phyloP scores from a whole-genome alignment of 2,113 vertebrate genomes.

The Oncorhynchus nerka region DNA sequence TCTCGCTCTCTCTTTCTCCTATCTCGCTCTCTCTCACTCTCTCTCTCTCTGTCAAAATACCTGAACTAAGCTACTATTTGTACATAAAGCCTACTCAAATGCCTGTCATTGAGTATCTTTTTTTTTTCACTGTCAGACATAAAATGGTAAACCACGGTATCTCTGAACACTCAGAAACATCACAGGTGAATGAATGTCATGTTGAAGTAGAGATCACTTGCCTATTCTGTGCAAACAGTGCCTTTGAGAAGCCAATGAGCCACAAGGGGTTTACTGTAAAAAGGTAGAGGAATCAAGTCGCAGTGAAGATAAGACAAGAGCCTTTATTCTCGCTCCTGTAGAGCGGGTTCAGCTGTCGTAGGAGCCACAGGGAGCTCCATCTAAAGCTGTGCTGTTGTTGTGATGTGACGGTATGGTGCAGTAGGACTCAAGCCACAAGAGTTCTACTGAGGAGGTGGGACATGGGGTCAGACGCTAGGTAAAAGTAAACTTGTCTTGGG shows the following conservation, averaged over 20 bases:
- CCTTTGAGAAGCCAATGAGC: slow-evolving; percentile 21
- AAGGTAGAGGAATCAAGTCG: not conserved
- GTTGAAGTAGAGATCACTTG: not conserved
- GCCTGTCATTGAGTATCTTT: too few relatives aligned
- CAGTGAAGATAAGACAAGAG: not conserved
- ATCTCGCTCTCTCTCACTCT: not conserved
- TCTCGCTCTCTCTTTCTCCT: not conserved
- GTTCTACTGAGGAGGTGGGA: not conserved
- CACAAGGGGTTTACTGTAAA: not conserved
- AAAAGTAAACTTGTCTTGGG: not conserved
- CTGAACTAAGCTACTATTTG: too few relatives aligned
- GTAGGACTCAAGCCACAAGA: not conserved
- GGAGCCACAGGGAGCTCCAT: not conserved
- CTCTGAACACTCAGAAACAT: not conserved
- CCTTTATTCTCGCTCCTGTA: not conserved
- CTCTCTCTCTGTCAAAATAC: too few relatives aligned
- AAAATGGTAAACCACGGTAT: not conserved
- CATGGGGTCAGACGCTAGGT: not conserved
- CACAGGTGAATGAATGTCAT: not conserved
- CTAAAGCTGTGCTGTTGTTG: not conserved
- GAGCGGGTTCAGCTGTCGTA: not conserved
- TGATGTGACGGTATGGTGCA: not conserved
- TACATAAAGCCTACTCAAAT: not conserved
- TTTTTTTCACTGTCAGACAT: too few relatives aligned
- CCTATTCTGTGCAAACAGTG: slow-evolving; percentile 11